Conservation (phyloP, 2,888 invertebrate species). For the Papilio demoleus region DNA sequence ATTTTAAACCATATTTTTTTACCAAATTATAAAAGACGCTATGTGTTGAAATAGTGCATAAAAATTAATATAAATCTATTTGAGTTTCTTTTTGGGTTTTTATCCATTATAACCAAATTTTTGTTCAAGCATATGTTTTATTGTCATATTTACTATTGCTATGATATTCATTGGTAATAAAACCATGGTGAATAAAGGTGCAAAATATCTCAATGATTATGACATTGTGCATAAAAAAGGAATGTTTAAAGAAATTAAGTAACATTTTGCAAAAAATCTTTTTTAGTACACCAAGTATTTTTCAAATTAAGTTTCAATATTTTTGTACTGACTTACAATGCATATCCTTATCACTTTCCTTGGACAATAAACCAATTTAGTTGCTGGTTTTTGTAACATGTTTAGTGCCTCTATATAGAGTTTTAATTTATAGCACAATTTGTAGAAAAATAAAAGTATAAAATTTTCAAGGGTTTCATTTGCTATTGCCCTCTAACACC, state of each 20-base stretch:
- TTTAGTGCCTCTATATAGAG: conserved; percentile 33
- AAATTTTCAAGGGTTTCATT: conserved; percentile 79
- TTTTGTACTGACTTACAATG: conserved; percentile 42
- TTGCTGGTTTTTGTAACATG: conserved; percentile 35
- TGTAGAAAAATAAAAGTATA: conserved; percentile 72
- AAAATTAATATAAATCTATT: neutral
- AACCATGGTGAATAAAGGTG: neutral
- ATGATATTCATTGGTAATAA: neutral
- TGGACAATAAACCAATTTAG: conserved; percentile 37
- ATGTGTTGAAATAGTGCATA: too few relatives aligned
- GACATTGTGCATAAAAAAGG: too few relatives aligned
- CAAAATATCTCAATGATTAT: neutral
- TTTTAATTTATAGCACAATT: conserved; percentile 43
- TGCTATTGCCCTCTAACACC: conserved; percentile 70
- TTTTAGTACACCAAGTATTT: too few relatives aligned
- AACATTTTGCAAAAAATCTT: too few relatives aligned
- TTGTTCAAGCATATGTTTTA: too few relatives aligned
- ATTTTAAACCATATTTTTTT: conserved; percentile 1
- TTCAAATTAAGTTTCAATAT: neutral
- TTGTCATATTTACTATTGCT: neutral
- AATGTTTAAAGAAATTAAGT: too few relatives aligned
- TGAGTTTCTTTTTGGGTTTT: too few relatives aligned
- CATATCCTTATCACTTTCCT: conserved; percentile 38
- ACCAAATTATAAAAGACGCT: neutral
- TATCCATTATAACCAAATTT: too few relatives aligned